Percentiles rank a stretch among this genome's conserved stretches.
These are phyloP conservation scores for Mystacornis crossleyi DNA, from an alignment of 2,113 vertebrate species.

Conservation along the genomic window DNA sequence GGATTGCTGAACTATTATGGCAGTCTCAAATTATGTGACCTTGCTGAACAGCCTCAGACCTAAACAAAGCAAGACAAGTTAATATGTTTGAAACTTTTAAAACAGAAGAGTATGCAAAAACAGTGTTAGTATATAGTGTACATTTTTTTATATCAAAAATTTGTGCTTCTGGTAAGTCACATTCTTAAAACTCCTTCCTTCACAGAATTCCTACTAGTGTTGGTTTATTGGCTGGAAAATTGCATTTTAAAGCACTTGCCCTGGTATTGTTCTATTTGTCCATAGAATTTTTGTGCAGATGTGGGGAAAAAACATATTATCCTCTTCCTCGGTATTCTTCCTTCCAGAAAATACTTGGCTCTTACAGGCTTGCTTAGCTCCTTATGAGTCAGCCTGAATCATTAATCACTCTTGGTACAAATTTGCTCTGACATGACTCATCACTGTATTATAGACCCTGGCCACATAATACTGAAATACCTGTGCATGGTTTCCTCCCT, in stretches of 20 bases:
- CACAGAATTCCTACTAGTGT: constrained; percentile 5
- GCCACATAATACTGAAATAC: constrained; percentile 62
- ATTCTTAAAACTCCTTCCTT: constrained; percentile 67
- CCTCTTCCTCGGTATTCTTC: not conserved
- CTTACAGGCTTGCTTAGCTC: constrained; percentile 44
- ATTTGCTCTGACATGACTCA: constrained; percentile 28
- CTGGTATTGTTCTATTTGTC: constrained; percentile 31
- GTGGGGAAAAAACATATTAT: not conserved
- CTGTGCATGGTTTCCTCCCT: constrained; percentile 76
- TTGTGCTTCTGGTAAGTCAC: constrained; percentile 66
- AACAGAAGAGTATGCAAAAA: constrained; percentile 55
- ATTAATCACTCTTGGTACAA: constrained; percentile 13
- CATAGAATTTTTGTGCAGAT: constrained; percentile 41
- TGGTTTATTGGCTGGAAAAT: constrained; percentile 52
- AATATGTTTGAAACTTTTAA: constrained; percentile 45
- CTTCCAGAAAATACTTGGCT: constrained; percentile 14
- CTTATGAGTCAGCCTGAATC: constrained; percentile 7
- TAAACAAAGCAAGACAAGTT: constrained; percentile 58
- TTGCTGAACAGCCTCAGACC: constrained; percentile 59
- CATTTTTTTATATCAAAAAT: constrained; percentile 45
- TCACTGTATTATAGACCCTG: constrained; percentile 71
- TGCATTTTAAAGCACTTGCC: constrained; percentile 60
- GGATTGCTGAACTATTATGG: constrained; percentile 67
- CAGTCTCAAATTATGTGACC: constrained; percentile 63
- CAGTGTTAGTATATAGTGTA: constrained; percentile 65